Evolutionary conservation across 2,888 invertebrate species (phyloP), one percentile per base, ranked within the genome.

Genomic region (Mythimna loreyi): DNA sequence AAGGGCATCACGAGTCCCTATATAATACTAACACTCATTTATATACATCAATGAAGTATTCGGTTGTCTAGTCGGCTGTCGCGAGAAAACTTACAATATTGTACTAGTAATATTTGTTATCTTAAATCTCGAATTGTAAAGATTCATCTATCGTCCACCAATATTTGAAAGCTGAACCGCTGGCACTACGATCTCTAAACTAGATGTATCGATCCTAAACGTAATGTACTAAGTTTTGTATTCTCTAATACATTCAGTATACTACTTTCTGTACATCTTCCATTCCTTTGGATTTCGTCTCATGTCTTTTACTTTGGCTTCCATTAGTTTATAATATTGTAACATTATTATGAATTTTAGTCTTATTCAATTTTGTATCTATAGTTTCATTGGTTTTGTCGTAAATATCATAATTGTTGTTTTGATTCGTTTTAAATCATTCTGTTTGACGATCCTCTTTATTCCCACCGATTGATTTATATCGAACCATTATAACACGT

Each of bases 91-190:
- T 84, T 78, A 82, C 73, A 73, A 73, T 90, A 90, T 87, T 87
- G 87, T 91, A 90, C 90, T 91, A 92, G 82, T 87, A 88, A 86
- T 76, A 80, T 85, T 81, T 83, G 75, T 83, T 88, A 88, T 86
- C 88, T 92, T 92, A 91, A 90, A 90, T 89, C 84, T 88, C 85
- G 89, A 91, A 92, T 92, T 91, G 90, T 93, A 92, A 91, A 93
- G 89, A 91, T 91, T 90, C 88, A 87, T 88, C 89, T 93, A 92
- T 87, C 85, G 75, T 89, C 86, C 89, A 91, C 95, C 95, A 95
- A 96, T 96, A 96, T 96, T 96, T 87, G 95, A 96, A 96, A 96
- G 95, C 95, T 96, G 95, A 92, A 95, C 94, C 89, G 92, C 90
- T 91, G 89, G 85, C 87, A 86, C 93, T 94, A 94, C 89, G 77